Base-by-base conservation (phyloP, 2,797 vertebrate genomes). In the Cichlasoma orientale region DNA sequence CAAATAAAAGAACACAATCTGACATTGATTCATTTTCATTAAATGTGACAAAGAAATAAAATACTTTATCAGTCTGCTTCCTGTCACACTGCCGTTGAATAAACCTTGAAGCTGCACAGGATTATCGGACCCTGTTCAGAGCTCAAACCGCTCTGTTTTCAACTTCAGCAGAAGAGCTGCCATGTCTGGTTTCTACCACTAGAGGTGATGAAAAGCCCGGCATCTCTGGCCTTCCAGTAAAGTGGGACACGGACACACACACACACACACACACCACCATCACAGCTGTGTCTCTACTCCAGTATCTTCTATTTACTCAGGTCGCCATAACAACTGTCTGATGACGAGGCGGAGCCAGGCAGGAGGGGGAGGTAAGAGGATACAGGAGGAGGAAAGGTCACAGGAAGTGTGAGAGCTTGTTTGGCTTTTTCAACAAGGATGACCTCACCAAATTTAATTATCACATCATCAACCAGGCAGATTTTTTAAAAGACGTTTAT, bases 271-370 rank as follows among this genome's bases (percentile, higher is more conserved):
- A 31, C 5, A 0, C 73, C 66, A 56, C 33, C 58, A 61, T 41
- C 78, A 56, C 78, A 76, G 71, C 56, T 72, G 63, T 13, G 27
- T 33, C 78, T 72, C 72, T 52, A 14, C 72, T 41, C 71, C 2
- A 4, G 56, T 25, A 1, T 55, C 47, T 14, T 33, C 23, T 23
- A 19, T 91, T 91, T 89, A 78, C 75, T 56, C 16, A 0, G 77
- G 88, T 90, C 13, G 82, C 77, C 86, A 91, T 83, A 86, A 83
- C 92, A 90, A 89, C 88, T 77, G 74, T 58, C 23, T 81, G 75
- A 88, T 74, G 75, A 78, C 23, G 13, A 21, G 74, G 79, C 54
- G 2, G 58, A 6, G 27, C 59, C 21, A 23, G 79, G 81, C 1
- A 23, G 57, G 27, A 19, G 56, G 2, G 41, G 7, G 72, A 56